These are phyloP conservation scores for Mungos mungo DNA, from an alignment of 2,113 vertebrate genomes.

Conservation along the genomic window DNA sequence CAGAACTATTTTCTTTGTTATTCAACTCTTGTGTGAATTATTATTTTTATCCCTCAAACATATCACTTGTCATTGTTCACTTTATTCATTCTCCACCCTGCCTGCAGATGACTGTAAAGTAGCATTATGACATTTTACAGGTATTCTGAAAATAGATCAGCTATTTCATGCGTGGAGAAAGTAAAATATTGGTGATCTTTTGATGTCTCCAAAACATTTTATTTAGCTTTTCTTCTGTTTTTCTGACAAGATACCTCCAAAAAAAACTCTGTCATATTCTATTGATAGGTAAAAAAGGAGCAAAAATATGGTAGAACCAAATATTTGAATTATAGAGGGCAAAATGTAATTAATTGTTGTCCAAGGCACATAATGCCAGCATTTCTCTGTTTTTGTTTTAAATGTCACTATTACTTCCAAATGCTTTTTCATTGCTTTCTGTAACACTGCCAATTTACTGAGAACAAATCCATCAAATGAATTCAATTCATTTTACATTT, in stretches of 20 bases:
- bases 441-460: conserved; percentile 34
- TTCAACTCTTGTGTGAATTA: background rate
- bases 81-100: background rate
- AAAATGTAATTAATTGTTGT: conserved; percentile 7
- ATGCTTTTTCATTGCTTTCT: conserved; percentile 49
- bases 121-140: background rate
- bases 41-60: background rate
- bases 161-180: background rate
- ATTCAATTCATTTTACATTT: conserved; percentile 62
- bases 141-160: background rate
- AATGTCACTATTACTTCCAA: conserved; percentile 41
- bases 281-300: background rate
- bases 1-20: background rate
- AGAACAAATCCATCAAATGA: conserved; percentile 56
- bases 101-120: background rate
- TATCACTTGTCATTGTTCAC: background rate
- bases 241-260: background rate
- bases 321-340: conserved; percentile 21
- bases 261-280: background rate
- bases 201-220: conserved; percentile 5
- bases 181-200: background rate
- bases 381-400: conserved; percentile 22
- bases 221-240: background rate
- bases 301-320: background rate
- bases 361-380: background rate